Evolutionary conservation across 2,797 vertebrate genomes (phyloP), one percentile per base, ranked within the genome.

Genomic region (Sebastes oblongus): DNA sequence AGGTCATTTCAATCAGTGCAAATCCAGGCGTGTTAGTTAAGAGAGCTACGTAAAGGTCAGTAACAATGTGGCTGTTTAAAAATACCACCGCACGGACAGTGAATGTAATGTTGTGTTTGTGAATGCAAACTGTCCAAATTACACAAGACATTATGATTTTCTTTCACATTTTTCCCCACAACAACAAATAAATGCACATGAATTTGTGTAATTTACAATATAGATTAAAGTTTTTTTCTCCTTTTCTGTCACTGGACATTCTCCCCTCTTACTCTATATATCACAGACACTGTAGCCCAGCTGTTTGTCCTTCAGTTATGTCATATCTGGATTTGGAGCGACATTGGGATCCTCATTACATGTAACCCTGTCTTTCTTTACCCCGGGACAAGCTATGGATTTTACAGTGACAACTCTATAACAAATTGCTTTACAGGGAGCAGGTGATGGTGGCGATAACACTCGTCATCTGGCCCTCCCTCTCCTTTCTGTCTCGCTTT

Each of bases 361-460:
- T 89, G 86, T 94, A 92, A 90, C 92, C 87, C 85, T 22, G 80
- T 91, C 92, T 91, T 93, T 90, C 91, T 94, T 90, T 92, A 91
- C 86, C 89, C 74, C 74, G n/a, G 83, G 89, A 88, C 89, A 84
- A 86, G 91, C 86, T 88, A 86, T 86, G 87, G 89, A 93, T 94
- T 92, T 90, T 92, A 93, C 90, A 85, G 77, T 92, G 92, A 94
- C 93, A 94, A 92, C 92, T 92, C 91, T 78, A 82, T 94, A 93
- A 94, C 93, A 95, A 92, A 94, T 90, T 91, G 92, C 90, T 94
- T 93, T 92, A 88, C 83, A 83, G 85, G 78, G 85, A 93, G 89
- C 90, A 93, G 93, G 91, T 93, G 91, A 93, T 78, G 79, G 86
- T 30, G 76, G 88, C 34, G 80, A 86, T 83, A 93, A 83, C 88